Conservation (phyloP, 2,888 invertebrate genomes). For the Leptopterna dolabrata region DNA sequence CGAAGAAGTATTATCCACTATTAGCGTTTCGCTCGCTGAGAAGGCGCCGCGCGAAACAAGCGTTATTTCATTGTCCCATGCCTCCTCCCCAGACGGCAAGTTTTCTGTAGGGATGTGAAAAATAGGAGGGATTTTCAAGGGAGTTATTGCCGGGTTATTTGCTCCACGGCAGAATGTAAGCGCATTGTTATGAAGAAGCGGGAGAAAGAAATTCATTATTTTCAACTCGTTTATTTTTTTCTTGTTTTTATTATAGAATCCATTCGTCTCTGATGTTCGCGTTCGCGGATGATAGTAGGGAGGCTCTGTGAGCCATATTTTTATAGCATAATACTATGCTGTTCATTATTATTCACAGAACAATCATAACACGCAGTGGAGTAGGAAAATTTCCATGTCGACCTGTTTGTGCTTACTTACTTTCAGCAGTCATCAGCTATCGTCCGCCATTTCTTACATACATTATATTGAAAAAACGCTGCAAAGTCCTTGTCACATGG, state of each 20-base stretch:
- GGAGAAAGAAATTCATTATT: slow-evolving; percentile 33
- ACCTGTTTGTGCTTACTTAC: too few relatives aligned
- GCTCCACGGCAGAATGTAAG: slow-evolving; percentile 33
- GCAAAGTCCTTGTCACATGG: too few relatives aligned
- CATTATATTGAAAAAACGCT: too few relatives aligned
- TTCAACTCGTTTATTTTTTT: slow-evolving; percentile 7
- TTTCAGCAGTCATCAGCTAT: too few relatives aligned
- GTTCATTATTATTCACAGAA: too few relatives aligned
- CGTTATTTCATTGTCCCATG: slow-evolving; percentile 44
- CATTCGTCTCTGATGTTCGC: background rate
- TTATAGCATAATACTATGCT: too few relatives aligned
- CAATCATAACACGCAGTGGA: too few relatives aligned
- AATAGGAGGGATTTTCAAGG: slow-evolving; percentile 41
- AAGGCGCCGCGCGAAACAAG: slow-evolving; percentile 36
- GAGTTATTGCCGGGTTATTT: slow-evolving; percentile 50
- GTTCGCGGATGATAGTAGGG: background rate
- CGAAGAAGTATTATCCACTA: slow-evolving; percentile 29
- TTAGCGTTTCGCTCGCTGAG: slow-evolving; percentile 12
- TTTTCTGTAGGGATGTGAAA: slow-evolving; percentile 33
- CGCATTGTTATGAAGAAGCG: slow-evolving; percentile 20
- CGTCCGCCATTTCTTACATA: too few relatives aligned
- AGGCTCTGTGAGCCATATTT: background rate
- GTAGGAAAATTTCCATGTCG: too few relatives aligned
- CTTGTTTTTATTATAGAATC: background rate
- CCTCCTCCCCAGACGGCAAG: background rate